Evolutionary conservation across 2,888 invertebrate species (phyloP).

Genomic region (Lomographa bimaculata): DNA sequence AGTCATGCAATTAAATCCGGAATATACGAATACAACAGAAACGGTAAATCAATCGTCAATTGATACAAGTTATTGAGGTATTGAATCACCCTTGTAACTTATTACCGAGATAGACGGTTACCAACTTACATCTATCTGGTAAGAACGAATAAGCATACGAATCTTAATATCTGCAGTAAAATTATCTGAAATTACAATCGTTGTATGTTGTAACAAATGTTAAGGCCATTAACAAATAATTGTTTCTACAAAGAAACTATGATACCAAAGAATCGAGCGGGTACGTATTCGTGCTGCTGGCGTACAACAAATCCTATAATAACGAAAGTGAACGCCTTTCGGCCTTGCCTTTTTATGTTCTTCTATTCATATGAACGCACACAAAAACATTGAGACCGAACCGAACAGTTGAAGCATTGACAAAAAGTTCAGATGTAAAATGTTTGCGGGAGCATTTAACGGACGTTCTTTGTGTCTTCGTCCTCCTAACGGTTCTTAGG

Average conservation of each 20-base stretch:
- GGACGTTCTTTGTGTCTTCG: slow-evolving; percentile 22
- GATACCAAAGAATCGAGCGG: slow-evolving; percentile 39
- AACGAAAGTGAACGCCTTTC: slow-evolving; percentile 68
- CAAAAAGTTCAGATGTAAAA: slow-evolving; percentile 19
- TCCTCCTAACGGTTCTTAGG: slow-evolving; percentile 23
- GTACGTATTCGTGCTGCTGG: slow-evolving; percentile 44
- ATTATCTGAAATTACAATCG: slow-evolving; percentile 30
- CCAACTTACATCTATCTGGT: too few relatives aligned
- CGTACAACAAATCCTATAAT: slow-evolving; percentile 50
- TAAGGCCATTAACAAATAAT: slow-evolving; percentile 42
- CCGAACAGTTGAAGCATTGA: slow-evolving; percentile 13
- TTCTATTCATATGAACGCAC: slow-evolving; percentile 26
- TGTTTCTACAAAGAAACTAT: slow-evolving; percentile 39
- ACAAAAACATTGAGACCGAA: slow-evolving; percentile 22
- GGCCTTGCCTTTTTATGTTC: slow-evolving; percentile 57
- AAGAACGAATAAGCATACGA: too few relatives aligned
- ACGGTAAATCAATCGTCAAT: slow-evolving; percentile 8
- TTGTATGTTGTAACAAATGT: slow-evolving; percentile 32
- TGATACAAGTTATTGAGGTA: too few relatives aligned
- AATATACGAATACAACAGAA: slow-evolving; percentile 3
- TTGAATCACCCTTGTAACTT: too few relatives aligned
- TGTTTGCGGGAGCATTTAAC: slow-evolving; percentile 23
- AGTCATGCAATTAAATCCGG: slow-evolving; percentile 8
- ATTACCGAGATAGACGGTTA: too few relatives aligned
- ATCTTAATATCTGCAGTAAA: slow-evolving; percentile 22